These are phyloP conservation scores for Silurus aristotelis DNA, from an alignment of 2,797 vertebrate species.

Conservation along the genomic window DNA sequence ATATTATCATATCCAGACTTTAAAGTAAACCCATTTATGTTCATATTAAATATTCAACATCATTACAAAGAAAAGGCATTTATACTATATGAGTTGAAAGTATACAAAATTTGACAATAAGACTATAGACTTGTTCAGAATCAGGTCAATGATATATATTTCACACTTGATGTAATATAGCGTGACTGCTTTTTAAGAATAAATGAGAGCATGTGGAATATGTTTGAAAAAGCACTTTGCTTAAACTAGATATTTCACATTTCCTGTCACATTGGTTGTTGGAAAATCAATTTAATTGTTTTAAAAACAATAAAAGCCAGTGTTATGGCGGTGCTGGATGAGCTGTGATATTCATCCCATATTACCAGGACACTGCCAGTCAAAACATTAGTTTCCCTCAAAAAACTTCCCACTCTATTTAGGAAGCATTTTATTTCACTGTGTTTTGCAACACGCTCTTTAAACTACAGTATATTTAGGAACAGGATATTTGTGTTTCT, in stretches of 20 bases:
- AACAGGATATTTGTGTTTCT: not conserved
- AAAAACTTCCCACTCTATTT: not conserved
- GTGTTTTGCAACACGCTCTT: not conserved
- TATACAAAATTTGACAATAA: not conserved
- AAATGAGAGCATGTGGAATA: not conserved
- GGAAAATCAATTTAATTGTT: not conserved
- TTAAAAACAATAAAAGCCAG: not conserved
- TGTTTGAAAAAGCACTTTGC: not conserved
- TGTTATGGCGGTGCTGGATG: slow-evolving; percentile 55
- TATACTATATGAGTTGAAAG: not conserved
- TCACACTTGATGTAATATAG: not conserved
- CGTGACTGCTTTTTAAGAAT: not conserved
- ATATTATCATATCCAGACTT: slow-evolving; percentile 17
- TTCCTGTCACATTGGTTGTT: not conserved
- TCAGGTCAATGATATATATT: not conserved
- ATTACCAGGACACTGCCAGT: slow-evolving; percentile 61
- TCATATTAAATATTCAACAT: not conserved
- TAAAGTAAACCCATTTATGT: not conserved
- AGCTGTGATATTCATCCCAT: slow-evolving; percentile 62
- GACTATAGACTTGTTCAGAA: not conserved
- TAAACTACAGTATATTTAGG: not conserved
- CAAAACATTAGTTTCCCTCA: slow-evolving; percentile 1
- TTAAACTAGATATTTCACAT: not conserved
- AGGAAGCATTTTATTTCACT: not conserved
- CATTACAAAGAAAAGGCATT: not conserved